Evolutionary conservation across 2,797 vertebrate species (phyloP), one percentile per base, ranked within the genome.

Genomic region (Halcyon badia): DNA sequence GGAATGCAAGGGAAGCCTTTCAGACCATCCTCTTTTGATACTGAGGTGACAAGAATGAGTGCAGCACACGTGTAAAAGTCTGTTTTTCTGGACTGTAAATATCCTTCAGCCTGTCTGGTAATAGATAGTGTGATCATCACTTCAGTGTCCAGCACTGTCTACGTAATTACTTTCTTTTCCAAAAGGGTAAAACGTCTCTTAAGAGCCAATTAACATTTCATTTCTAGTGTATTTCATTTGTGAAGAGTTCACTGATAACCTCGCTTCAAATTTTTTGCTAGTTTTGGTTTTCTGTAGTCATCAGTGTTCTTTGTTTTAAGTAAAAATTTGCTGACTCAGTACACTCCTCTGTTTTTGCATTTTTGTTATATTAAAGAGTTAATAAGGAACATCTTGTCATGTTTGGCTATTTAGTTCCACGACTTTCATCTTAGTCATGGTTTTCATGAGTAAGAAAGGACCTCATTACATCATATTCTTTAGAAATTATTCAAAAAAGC

Each of bases 101-200:
- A 35, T 5, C 25, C 31, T 30, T 89, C 20, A 15, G 33, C 6
- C 7, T n/a, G 39, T 19, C 4, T 17, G 5, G 18, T 39, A 28
- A 25, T 17, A 22, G 42, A 2, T 24, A n/a, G 51, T 1, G 0
- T 52, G 30, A 7, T 49, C 41, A 60, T 69, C 4, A 0, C 31
- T 66, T 72, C 37, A 31, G 25, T 41, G 69, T 26, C 46, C 37
- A 64, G 1, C 44, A 3, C 60, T 70, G 22, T 52, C 71, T 41
- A 0, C 0, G 0, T 28, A 48, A 37, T 60, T 58, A 21, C 13
- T 54, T 73, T 18, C 0, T 68, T 85, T 91, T 83, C 51, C 28
- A 60, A 56, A 66, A 46, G 39, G 21, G 31, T 85, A 64, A 93
- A 78, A 31, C 30, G 71, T 10, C 10, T 49, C 22, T 41, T 69